Evolutionary conservation across 2,797 vertebrate species (phyloP).

Genomic region (Alosa sapidissima): DNA sequence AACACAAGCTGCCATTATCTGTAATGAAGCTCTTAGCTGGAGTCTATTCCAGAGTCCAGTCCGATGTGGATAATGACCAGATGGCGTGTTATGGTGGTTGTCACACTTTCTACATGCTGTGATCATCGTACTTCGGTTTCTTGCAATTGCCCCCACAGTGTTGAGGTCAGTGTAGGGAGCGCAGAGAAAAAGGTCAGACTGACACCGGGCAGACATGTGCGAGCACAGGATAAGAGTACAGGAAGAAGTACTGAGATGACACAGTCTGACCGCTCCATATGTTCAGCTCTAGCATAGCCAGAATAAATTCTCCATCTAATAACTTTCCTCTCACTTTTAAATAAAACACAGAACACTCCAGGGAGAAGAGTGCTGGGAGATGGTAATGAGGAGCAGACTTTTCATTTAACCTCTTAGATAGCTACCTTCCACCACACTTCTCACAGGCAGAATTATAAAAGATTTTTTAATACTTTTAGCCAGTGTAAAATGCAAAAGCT

Average conservation of each 20-base stretch:
- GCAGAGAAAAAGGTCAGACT: not conserved
- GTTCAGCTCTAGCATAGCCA: not conserved
- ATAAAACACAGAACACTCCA: not conserved
- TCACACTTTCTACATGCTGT: not conserved
- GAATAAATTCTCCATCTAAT: not conserved
- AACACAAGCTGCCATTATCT: slow-evolving; percentile 48
- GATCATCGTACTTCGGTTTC: not conserved
- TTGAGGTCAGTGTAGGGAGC: not conserved
- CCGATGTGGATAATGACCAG: slow-evolving; percentile 28
- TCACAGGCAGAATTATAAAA: not conserved
- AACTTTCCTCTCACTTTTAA: not conserved
- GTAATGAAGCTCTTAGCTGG: slow-evolving; percentile 47
- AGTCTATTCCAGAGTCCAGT: slow-evolving; percentile 32
- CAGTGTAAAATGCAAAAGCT: not conserved
- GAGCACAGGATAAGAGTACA: not conserved
- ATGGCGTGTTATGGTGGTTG: not conserved
- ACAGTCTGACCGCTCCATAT: not conserved
- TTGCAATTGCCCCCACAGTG: not conserved
- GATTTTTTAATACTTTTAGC: not conserved
- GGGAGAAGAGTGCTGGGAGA: not conserved
- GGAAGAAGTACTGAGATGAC: not conserved
- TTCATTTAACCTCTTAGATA: slow-evolving; percentile 7
- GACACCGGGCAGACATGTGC: not conserved
- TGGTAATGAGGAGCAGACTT: slow-evolving; percentile 12
- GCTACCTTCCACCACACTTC: not conserved